Evolutionary conservation across 2,113 vertebrate species (phyloP).

Genomic region (Myiopsitta monachus): DNA sequence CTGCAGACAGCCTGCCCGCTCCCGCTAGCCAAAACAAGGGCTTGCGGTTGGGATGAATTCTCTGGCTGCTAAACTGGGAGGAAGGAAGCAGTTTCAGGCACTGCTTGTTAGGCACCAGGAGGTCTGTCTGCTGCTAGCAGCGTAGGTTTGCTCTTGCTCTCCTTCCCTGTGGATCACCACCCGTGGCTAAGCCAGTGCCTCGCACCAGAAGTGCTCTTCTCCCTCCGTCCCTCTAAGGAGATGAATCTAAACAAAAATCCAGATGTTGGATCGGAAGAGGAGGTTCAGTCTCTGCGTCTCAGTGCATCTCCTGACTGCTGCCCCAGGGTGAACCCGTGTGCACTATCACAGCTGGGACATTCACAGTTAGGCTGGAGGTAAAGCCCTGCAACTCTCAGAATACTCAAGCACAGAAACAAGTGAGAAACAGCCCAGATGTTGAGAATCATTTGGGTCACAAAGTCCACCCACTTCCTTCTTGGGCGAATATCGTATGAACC

Average conservation of each 20-base stretch:
- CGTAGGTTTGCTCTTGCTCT: not conserved
- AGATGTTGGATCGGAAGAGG: not conserved
- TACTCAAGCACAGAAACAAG: not conserved
- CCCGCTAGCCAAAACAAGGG: slow-evolving; percentile 27
- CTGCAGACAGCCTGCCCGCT: not conserved
- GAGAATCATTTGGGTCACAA: not conserved
- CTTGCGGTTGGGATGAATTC: not conserved
- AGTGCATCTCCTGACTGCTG: not conserved
- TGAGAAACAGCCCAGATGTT: rapidly evolving
- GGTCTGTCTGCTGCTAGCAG: not conserved
- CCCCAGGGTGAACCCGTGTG: not conserved
- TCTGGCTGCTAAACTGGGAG: not conserved
- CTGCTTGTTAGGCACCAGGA: not conserved
- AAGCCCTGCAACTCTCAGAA: not conserved
- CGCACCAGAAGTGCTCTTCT: not conserved
- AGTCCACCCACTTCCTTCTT: not conserved
- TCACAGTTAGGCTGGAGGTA: rapidly evolving
- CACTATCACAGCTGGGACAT: not conserved
- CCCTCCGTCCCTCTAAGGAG: not conserved
- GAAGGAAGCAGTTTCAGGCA: not conserved
- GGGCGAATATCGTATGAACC: rapidly evolving
- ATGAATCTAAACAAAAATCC: not conserved
- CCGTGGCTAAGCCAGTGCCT: not conserved
- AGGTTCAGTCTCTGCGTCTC: not conserved
- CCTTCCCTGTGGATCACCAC: not conserved